Evolutionary conservation across 2,113 vertebrate genomes (phyloP).

Genomic region (Microcebus murinus): DNA sequence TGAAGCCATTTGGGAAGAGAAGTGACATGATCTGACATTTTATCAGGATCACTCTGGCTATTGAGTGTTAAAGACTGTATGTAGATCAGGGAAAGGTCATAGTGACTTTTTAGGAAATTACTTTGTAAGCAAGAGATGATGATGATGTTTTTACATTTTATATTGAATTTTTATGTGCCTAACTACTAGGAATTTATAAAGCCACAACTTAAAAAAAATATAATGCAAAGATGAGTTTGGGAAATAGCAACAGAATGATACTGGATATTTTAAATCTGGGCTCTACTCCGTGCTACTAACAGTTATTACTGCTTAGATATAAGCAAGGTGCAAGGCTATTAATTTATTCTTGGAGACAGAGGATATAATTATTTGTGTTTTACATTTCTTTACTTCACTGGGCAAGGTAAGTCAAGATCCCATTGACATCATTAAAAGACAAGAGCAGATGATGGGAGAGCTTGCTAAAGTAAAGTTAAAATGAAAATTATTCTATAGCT

Average conservation of each 20-base stretch:
- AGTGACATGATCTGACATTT: slow-evolving; percentile 10
- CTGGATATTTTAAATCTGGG: background rate
- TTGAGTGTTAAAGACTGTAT: background rate
- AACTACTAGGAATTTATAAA: slow-evolving; percentile 40
- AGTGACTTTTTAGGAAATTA: background rate
- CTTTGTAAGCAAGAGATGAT: slow-evolving; percentile 13
- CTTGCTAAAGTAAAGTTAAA: background rate
- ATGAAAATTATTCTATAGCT: background rate
- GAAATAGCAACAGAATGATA: background rate
- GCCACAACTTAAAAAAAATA: background rate
- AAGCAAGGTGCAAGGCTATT: background rate
- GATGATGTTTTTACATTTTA: slow-evolving; percentile 32
- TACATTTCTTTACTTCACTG: slow-evolving; percentile 36
- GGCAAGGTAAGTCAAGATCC: background rate
- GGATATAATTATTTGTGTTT: background rate
- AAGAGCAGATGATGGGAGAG: background rate
- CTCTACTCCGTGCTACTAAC: background rate
- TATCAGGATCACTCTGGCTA: background rate
- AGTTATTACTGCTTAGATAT: background rate
- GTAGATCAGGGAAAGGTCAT: background rate
- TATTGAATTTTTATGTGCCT: background rate
- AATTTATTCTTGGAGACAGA: background rate
- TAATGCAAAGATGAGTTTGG: slow-evolving; percentile 17
- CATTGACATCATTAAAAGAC: background rate
- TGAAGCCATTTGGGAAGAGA: background rate